Evolutionary conservation across 2,888 invertebrate species (phyloP).

Genomic region (Ditula angustiorana): DNA sequence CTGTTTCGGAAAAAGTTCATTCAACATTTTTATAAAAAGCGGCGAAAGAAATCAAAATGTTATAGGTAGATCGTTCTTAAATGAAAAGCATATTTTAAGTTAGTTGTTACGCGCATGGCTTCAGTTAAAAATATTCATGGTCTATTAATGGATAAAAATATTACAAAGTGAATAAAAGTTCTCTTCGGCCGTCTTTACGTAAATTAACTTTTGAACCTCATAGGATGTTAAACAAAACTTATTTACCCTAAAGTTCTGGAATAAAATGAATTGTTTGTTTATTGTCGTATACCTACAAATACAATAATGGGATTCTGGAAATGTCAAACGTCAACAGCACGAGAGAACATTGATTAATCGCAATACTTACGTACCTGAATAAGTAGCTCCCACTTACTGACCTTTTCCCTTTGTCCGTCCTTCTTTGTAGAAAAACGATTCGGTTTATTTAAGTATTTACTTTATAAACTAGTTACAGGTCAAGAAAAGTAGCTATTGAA

Average conservation of each 20-base stretch:
- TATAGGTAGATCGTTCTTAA: background rate
- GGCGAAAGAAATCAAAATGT: no score
- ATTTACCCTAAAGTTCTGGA: background rate
- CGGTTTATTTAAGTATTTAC: background rate
- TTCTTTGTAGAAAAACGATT: constrained; percentile 6
- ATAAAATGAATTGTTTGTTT: background rate
- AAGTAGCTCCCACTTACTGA: constrained; percentile 23
- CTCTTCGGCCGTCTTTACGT: background rate
- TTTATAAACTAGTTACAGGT: background rate
- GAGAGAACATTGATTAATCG: constrained; percentile 18
- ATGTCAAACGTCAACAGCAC: constrained; percentile 21
- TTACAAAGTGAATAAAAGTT: background rate
- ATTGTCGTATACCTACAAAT: background rate
- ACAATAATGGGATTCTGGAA: background rate
- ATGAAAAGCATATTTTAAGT: constrained; percentile 15
- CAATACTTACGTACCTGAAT: no score
- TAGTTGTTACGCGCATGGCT: constrained; percentile 17
- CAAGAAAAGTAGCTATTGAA: background rate
- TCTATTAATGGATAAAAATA: background rate
- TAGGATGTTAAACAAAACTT: background rate
- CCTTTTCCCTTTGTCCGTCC: background rate
- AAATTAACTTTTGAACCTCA: background rate
- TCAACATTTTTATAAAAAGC: no score
- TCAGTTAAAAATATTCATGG: background rate
- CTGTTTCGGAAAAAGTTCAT: constrained; percentile 4